Evolutionary conservation across 37 sponge, comb jelly and placozoan genomes (phyloP), one percentile per base, ranked within the genome.

Genomic region (Theonella swinhoei): DNA sequence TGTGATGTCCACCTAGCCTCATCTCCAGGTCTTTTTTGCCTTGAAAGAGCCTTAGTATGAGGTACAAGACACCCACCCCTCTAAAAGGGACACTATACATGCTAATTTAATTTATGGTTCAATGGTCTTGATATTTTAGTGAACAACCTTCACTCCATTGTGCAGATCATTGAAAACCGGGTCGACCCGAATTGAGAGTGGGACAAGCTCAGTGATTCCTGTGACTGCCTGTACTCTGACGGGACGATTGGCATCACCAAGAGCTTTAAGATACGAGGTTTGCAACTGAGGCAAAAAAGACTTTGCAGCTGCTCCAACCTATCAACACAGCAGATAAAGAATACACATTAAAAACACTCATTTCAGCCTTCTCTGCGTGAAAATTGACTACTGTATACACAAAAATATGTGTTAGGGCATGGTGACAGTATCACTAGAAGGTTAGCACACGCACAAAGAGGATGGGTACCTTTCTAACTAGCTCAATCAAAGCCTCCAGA

Each of bases 241-340:
- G 1, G 88, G 80, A 24, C 72, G 87, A 65, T 88, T 90, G 24
- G 80, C 80, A 39, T 97, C 98, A 61, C 83, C 88, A 73, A 97
- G 92, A 8, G 98, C 91, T 73, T 97, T 97, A 40, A 95, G 70
- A 75, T 96, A 97, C n/a, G 98, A 96, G 8, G 98, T 97, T 79
- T 97, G 98, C 20, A 97, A 83, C 75, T 97, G 98, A 0, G 98
- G 94, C 32, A 97, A 72, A 58, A 97, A 90, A 0, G 94, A 77
- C 74, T 95, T 97, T 26, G 93, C 93, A 37, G 94, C 93, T 11
- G 71, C 66, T 1, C 96, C 96, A 39, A 90, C 94, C 90, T 90
- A 47, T 7, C 54, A 47, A n/a, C n/a, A n/a, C n/a, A n/a, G n/a
- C 22, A 30, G 30, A 62, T 14, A 77, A 23, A 63, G 28, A 24